These are phyloP conservation scores for Papilio polytes DNA, from an alignment of 1,140 invertebrate genomes.

Conservation along the genomic window DNA sequence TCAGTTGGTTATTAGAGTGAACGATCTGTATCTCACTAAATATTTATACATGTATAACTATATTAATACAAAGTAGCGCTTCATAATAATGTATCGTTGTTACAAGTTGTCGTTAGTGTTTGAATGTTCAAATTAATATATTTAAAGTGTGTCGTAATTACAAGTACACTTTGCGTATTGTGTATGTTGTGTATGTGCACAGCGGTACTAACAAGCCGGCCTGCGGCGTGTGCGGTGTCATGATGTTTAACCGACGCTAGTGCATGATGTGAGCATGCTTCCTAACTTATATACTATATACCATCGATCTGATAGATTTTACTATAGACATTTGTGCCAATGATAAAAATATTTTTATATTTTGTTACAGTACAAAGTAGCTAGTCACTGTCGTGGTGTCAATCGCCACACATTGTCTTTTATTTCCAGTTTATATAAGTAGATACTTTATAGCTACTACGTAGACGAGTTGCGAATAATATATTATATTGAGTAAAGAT, in stretches of 20 bases:
- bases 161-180: conserved; percentile 58
- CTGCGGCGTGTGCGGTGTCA: conserved; percentile 12
- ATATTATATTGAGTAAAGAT: conserved; percentile 9
- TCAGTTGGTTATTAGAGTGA: conserved; percentile 84
- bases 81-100: conserved; percentile 56
- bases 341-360: conserved; percentile 42
- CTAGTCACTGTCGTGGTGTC: conserved; percentile 69
- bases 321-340: conserved; percentile 33
- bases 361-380: conserved; percentile 75
- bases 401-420: conserved; percentile 32
- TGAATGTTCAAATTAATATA: conserved; percentile 59
- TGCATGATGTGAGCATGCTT: conserved; percentile 78
- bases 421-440: conserved; percentile 27
- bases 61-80: conserved; percentile 69
- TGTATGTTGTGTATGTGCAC: conserved; percentile 55
- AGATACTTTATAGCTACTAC: conserved; percentile 34
- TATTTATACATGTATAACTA: conserved; percentile 65
- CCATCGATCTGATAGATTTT: conserved; percentile 46
- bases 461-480: conserved; percentile 29
- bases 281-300: conserved; percentile 48
- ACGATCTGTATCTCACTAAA: conserved; percentile 56
- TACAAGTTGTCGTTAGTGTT: conserved; percentile 61
- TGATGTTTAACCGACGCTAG: conserved; percentile 49
- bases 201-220: conserved; percentile 44
- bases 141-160: conserved; percentile 42